These are phyloP conservation scores for Drosophila anomalata DNA, from an alignment of 2,888 invertebrate species.

Conservation along the genomic window DNA sequence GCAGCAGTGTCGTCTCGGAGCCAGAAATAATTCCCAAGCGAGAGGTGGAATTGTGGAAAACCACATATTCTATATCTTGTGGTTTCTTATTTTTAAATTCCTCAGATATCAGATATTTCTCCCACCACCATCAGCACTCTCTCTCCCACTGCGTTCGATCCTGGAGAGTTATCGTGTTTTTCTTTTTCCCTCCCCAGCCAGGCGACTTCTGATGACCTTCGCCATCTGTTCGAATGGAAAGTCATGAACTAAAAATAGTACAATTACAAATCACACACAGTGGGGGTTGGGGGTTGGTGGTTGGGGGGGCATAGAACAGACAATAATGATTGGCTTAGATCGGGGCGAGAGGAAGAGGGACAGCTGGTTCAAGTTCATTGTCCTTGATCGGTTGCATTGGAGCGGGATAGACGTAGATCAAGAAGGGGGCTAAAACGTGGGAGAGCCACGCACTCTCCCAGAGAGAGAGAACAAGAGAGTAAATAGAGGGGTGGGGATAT, in stretches of 20 bases:
- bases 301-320: background rate
- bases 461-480: constrained; percentile 1
- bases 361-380: constrained; percentile 27
- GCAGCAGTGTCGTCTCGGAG: background rate
- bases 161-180: constrained; percentile 8
- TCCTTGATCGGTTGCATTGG: constrained; percentile 25
- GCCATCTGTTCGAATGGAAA: constrained; percentile 5
- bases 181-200: constrained; percentile 4
- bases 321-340: constrained; percentile 12
- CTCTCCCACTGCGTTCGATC: constrained; percentile 22
- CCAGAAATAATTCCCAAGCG: background rate
- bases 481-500: background rate
- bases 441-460: background rate
- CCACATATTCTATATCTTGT: constrained; percentile 2
- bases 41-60: constrained; percentile 16
- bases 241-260: constrained; percentile 44
- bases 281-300: background rate
- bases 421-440: constrained; percentile 1
- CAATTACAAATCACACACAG: constrained; percentile 11
- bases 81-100: constrained; percentile 5
- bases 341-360: constrained; percentile 15
- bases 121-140: background rate
- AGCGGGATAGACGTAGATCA: constrained; percentile 12
- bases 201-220: constrained; percentile 13
- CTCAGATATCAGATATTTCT: background rate